Base-by-base conservation (phyloP, 2,797 vertebrate species). In the Spinus pinus region DNA sequence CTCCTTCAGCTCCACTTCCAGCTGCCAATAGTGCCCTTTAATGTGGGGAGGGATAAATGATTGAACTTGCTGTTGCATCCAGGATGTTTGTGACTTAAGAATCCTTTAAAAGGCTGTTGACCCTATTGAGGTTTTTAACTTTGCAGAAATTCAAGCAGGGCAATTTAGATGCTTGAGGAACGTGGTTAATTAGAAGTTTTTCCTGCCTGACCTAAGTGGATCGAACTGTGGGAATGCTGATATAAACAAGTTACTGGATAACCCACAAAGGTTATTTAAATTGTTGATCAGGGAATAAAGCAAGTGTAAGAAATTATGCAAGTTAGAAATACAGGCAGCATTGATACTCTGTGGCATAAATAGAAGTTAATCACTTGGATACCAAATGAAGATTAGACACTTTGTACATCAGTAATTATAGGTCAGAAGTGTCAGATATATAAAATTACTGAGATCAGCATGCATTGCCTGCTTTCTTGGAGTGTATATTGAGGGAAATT, bases 151-250 rank as follows among this genome's bases (percentile, higher is more conserved):
- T 83, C 73, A 53, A 86, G 57, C 2, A 2, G 24, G 75, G 82
- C 62, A 87, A 72, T 93, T 85, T 35, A 72, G 70, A 9, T 79
- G 62, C 81, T 81, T 12, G 41, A 75, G 86, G 87, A 58, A 33
- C 0, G 0, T 5, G 4, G 65, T 60, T 94, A 90, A 83, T 88
- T 90, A 64, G 23, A 60, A 53, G 28, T 11, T 71, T 93, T 71
- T 33, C 41, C 66, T 90, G 77, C 53, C 49, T 73, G 47, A 51
- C 41, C 65, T 79, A 37, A 60, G 53, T 30, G 53, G 57, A 44
- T 88, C 1, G 1, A 93, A 78, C 46, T 31, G 83, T 37, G 51
- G 61, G 57, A 86, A 71, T 61, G 81, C 65, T 81, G 78, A 49
- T 83, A 41, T 24, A 74, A 83, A 83, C 39, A 80, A 74, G 65